These are phyloP conservation scores for Parochlus steinenii DNA, from an alignment of 2,888 invertebrate species.

Conservation along the genomic window DNA sequence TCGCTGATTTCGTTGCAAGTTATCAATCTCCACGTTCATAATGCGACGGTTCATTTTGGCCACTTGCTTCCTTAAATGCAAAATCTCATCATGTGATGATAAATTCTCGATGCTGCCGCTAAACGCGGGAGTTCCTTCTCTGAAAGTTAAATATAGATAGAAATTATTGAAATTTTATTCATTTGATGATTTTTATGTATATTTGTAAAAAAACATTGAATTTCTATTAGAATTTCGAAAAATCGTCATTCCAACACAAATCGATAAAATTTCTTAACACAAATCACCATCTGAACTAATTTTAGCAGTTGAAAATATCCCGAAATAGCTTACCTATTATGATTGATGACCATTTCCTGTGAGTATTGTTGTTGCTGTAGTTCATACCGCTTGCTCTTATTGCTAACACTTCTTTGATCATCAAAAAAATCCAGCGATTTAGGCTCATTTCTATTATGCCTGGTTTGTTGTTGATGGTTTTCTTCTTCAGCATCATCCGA, in stretches of 20 bases:
- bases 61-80: conserved; percentile 69
- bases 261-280: neutral
- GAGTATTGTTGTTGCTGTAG: conserved; percentile 6
- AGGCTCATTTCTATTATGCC: conserved; percentile 15
- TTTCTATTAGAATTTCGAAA: neutral
- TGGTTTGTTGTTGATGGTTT: no score
- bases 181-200: no score
- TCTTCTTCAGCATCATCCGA: conserved; percentile 22
- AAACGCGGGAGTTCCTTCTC: conserved; percentile 52
- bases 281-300: conserved; percentile 5
- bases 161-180: no score
- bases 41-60: conserved; percentile 76
- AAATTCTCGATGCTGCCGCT: conserved; percentile 42
- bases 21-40: conserved; percentile 72
- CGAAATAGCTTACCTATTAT: no score
- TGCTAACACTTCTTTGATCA: neutral
- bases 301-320: no score
- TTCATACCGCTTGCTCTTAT: neutral
- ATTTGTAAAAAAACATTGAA: neutral
- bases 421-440: conserved; percentile 5
- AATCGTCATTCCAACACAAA: neutral
- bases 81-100: conserved; percentile 53
- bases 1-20: conserved; percentile 64
- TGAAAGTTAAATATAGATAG: no score
- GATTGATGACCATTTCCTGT: conserved; percentile 9